These are phyloP conservation scores for Tetramorium bicarinatum DNA, from an alignment of 2,888 invertebrate species.

Conservation along the genomic window DNA sequence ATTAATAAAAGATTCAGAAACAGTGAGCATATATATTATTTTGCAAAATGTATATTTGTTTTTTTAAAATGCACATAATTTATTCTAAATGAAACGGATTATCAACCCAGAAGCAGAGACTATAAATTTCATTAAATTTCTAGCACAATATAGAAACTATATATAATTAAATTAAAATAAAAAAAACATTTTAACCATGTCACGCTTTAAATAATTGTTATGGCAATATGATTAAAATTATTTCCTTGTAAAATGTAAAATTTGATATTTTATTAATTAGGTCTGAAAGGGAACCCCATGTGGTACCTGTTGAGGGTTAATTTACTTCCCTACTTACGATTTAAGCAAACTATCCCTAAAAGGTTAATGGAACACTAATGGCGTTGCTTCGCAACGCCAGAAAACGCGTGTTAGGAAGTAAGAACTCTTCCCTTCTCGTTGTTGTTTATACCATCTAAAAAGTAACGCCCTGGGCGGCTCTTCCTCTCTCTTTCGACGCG, in stretches of 20 bases:
- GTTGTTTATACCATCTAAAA: conserved; percentile 44
- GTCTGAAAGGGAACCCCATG: neutral
- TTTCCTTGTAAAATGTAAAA: neutral
- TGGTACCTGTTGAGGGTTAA: neutral
- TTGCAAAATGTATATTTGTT: neutral
- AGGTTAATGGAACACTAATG: neutral
- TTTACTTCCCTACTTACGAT: conserved; percentile 18
- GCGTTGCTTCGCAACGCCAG: conserved; percentile 11
- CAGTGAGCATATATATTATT: neutral
- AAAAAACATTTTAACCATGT: neutral
- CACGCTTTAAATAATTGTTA: neutral
- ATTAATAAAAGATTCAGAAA: neutral
- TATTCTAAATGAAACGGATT: neutral
- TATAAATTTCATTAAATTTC: neutral
- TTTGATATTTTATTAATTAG: neutral
- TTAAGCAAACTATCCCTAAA: neutral
- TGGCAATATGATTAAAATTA: neutral
- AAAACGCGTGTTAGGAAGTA: conserved; percentile 2
- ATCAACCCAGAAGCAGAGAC: neutral
- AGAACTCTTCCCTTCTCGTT: neutral
- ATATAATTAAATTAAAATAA: neutral
- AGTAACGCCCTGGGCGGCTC: conserved; percentile 39
- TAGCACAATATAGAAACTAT: too few relatives aligned
- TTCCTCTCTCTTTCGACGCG: conserved; percentile 44
- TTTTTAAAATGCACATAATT: neutral